These are phyloP conservation scores for Caenorhabditis afra DNA, from an alignment of 2,888 invertebrate species.

Conservation along the genomic window DNA sequence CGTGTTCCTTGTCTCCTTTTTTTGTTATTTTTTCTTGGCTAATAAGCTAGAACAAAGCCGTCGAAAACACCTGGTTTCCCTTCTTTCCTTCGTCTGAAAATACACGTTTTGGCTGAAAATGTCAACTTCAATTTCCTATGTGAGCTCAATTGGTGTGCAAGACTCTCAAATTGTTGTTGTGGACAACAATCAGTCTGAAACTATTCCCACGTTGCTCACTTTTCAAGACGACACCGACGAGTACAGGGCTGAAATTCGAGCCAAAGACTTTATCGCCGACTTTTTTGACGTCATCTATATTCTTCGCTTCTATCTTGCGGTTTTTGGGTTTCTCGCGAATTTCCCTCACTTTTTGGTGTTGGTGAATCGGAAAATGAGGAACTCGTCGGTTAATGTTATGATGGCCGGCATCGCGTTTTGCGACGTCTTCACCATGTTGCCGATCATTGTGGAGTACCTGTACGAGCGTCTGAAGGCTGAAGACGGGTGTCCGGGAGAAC, in stretches of 20 bases:
- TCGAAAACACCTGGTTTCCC: too few species aligned
- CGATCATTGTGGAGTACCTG: neutral
- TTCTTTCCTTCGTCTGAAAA: too few species aligned
- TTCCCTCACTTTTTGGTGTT: conserved; percentile 14
- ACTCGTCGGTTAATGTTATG: neutral
- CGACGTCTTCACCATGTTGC: conserved; percentile 8
- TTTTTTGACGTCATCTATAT: neutral
- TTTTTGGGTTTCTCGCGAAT: neutral
- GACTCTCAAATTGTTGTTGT: neutral
- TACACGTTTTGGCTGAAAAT: neutral
- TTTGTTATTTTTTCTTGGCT: too few species aligned
- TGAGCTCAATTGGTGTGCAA: neutral
- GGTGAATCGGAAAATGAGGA: conserved; percentile 7
- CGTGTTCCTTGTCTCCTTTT: too few species aligned
- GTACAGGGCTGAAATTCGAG: neutral
- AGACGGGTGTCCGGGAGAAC: too few species aligned
- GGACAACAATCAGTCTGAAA: too few species aligned
- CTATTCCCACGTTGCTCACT: too few species aligned
- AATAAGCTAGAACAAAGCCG: too few species aligned
- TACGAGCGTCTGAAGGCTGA: too few species aligned
- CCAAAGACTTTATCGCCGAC: neutral
- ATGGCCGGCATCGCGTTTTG: conserved; percentile 6
- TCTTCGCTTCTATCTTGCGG: neutral
- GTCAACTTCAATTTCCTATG: neutral
- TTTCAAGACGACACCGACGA: too few species aligned